Conservation (phyloP, 2,888 invertebrate genomes). For the Leucophenga montana region DNA sequence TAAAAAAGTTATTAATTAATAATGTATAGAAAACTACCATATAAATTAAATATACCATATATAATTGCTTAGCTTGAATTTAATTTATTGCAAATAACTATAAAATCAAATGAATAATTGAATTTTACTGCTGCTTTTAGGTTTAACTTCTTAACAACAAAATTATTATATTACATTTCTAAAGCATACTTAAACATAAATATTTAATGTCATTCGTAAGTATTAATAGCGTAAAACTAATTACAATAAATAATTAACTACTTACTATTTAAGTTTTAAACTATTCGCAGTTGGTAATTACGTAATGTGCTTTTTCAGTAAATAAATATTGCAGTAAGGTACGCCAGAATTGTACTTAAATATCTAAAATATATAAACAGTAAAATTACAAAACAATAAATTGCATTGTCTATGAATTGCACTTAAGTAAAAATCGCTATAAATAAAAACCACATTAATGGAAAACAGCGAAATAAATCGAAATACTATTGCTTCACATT, state of each 20-base stretch:
- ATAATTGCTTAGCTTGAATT: slow-evolving; percentile 44
- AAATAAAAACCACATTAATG: neutral
- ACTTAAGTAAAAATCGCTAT: neutral
- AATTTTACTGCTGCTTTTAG: neutral
- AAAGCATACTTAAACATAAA: neutral
- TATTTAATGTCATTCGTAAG: slow-evolving; percentile 44
- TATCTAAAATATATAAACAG: neutral
- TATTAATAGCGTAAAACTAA: slow-evolving; percentile 30
- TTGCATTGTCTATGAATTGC: neutral
- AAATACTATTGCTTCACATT: slow-evolving; percentile 13
- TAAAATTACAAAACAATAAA: neutral
- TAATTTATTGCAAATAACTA: slow-evolving; percentile 20
- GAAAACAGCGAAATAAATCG: neutral
- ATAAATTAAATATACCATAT: neutral
- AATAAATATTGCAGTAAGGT: neutral
- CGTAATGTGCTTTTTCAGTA: slow-evolving; percentile 9
- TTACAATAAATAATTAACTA: slow-evolving; percentile 29
- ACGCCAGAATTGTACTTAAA: slow-evolving; percentile 18
- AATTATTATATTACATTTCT: neutral
- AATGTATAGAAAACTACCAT: neutral
- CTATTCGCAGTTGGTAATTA: neutral
- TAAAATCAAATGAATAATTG: slow-evolving; percentile 17
- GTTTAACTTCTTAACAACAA: slow-evolving; percentile 37
- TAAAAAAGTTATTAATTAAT: slow-evolving; percentile 1
- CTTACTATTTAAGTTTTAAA: slow-evolving; percentile 55